Evolutionary conservation across 2,113 vertebrate species (phyloP), one percentile per base, ranked within the genome.

Genomic region (Stigmatopora nigra): DNA sequence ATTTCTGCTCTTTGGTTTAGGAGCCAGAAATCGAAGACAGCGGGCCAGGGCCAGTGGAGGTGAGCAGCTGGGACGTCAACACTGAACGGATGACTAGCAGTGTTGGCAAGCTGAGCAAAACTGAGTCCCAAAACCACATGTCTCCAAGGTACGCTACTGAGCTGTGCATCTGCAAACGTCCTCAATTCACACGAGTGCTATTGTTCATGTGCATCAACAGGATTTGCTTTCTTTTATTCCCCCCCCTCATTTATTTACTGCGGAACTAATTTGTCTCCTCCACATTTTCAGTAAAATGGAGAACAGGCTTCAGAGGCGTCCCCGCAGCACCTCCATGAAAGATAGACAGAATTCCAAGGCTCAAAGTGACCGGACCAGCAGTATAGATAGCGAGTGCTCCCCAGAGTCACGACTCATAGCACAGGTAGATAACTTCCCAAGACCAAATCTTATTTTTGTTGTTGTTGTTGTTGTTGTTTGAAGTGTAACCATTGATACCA

Each of bases 281-380:
- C 5, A 45, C 38, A 15, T 67, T 36, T 64, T 22, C 79, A 90
- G 90, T 66, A 92, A 90, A 84, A 68, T 77, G 70, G 88, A 90
- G 71, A 88, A 83, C 85, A 74, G 69, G 71, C 77, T 89, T 45
- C 87, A 80, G 57, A 84, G 89, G 44, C 83, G 87, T 63, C 79
- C 87, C 15, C 88, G 89, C 68, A 90, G 91, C 78, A 91, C 90
- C 55, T 91, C 91, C 48, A 88, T 91, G 89, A 92, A 91, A 78
- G 91, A 92, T 82, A 70, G 89, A 31, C 90, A 91, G 76, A 91
- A 89, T 81, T 88, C 86, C 7, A 88, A 89, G 75, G 82, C 87
- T 1, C 90, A 89, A 73, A 88, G 83, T 15, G 89, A 91, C 78
- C 70, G 89, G 35, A 89, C 88, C 45, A 84, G 80, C 86, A 92